Base-by-base conservation (phyloP, 2,113 vertebrate genomes). In the Bujurquina vittata region DNA sequence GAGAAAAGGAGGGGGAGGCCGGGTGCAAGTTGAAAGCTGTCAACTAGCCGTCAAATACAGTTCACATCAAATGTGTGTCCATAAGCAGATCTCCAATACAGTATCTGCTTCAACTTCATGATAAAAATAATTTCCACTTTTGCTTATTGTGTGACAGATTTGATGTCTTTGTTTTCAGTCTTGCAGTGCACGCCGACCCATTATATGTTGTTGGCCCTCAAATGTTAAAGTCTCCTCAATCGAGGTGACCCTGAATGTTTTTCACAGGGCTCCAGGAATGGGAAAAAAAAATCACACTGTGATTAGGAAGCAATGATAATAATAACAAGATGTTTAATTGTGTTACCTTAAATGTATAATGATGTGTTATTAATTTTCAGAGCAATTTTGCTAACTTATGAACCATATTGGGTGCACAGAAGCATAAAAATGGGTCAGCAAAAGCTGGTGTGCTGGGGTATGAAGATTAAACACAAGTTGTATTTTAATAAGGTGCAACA, bases 341-440 rank as follows among this genome's bases (percentile, higher is more conserved):
- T 76, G 79, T 92, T 91, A 91, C 84, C 86, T 91, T 91, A 91
- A 92, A 89, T 84, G 84, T 81, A 81, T 91, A 90, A 93, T 91
- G 87, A 93, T 78, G 81, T 80, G 88, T 92, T 92, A 90, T 93
- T 90, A 87, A 94, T 92, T 88, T 84, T 75, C 76, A 65, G 69
- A 88, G 83, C 81, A 87, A 90, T 90, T 91, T 90, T 84, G 60
- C 69, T 29, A 85, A 87, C 78, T 86, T 79, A 72, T 86, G 88
- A 92, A 90, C 75, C 93, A 63, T 74, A 82, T 81, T 87, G 2
- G 14, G 80, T 78, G 87, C 22, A 23, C 37, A 10, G 87, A 57
- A 37, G 89, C 81, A 18, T 89, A 91, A 90, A 94, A 89, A 88
- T 79, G 60, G 93, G 91, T 92, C 92, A 93, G 90, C 85, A 78